Base-by-base conservation (phyloP, 92 coral and sea anemone species). In the Porites lobata region DNA sequence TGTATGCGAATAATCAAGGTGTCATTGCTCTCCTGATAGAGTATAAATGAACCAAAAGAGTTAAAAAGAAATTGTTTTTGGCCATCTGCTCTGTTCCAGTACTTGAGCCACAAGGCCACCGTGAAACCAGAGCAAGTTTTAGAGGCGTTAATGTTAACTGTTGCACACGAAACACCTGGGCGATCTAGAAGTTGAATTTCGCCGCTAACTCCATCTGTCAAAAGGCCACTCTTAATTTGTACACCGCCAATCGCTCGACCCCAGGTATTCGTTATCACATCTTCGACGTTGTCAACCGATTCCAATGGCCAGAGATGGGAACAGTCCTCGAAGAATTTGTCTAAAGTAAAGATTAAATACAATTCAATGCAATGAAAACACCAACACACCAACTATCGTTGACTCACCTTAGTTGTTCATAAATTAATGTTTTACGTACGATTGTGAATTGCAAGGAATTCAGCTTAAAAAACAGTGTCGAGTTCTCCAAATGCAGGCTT, bases 281-380 rank as follows among this genome's bases (percentile, higher is more conserved):
- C 85, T 81, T 69, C 38, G 26, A 81, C 54, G 15, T 81, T 38
- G 17, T 50, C 85, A 7, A 68, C 64, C 38, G 85, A 81, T 13
- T 81, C 85, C 65, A 81, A n/a, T 2, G 66, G 76, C 85, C 85
- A 81, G 50, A 81, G 52, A 69, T 67, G 76, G 17, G 76, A 14
- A 24, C 76, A 68, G 26, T 54, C 65, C 10, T 67, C 7, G 53
- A 67, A 81, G 24, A 67, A 52, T 9, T 29, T 53, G 32, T 53
- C 85, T 81, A 51, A 68, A 81, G 47, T 21, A 66, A 53, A 67
- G 17, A 13, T 66, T 3, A n/a, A 50, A 19, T 77, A 11, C 7
- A 9, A 7, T 6, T 26, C 52, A 77, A 15, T 11, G 13, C 56
- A 47, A 1, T 38, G 47, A 38, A 38, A 38, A 38, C 47, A 38